Evolutionary conservation across 2,113 vertebrate species (phyloP).

Genomic region (Tilapia sparmanii): DNA sequence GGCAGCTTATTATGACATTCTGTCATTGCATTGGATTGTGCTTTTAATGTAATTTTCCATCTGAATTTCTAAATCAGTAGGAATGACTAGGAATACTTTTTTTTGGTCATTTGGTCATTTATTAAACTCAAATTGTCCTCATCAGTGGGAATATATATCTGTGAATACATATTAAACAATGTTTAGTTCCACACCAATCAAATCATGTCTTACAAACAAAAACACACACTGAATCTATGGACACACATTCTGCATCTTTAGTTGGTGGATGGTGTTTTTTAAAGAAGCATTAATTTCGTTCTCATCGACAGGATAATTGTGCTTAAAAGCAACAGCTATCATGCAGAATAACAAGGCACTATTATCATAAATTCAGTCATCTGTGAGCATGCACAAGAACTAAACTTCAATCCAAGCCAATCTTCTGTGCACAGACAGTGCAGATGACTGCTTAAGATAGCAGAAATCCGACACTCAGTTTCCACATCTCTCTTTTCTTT

Average conservation of each 20-base stretch:
- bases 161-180: neutral
- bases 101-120: neutral
- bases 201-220: neutral
- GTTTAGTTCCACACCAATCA: neutral
- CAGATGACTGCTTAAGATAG: neutral
- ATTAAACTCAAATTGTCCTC: neutral
- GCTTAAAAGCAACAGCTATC: neutral
- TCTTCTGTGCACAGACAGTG: neutral
- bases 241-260: neutral
- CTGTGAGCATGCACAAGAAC: neutral
- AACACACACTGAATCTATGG: neutral
- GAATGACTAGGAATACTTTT: neutral
- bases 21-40: neutral
- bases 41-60: neutral
- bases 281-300: neutral
- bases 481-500: neutral
- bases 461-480: neutral
- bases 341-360: neutral
- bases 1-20: neutral
- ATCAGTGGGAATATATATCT: neutral
- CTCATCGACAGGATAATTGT: conserved; percentile 7
- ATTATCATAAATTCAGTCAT: neutral
- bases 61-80: neutral
- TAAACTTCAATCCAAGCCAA: neutral
- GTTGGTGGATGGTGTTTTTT: neutral